Evolutionary conservation across 2,797 vertebrate genomes (phyloP), one percentile per base, ranked within the genome.

Genomic region (Pogonophryne albipinna): DNA sequence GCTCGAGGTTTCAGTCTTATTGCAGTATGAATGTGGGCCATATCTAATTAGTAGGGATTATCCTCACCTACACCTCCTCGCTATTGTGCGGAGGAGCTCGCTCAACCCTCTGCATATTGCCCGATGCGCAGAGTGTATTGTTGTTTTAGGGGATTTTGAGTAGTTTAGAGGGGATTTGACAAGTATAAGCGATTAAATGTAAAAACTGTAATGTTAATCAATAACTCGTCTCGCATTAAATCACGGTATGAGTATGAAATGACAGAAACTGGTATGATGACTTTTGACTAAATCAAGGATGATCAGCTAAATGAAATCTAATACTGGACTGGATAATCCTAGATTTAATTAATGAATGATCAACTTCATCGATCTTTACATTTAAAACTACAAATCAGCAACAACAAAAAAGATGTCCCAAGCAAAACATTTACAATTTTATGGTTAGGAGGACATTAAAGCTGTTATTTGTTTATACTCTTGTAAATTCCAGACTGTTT

Each of bases 31-130:
- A 88, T 85, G 84, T 57, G 86, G 71, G 67, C 77, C 68, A 92
- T 94, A 87, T 93, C 88, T 92, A 94, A 95, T 95, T 94, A 95
- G 82, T 85, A 42, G 38, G 92, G 94, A 96, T 96, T 94, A 95
- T 95, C 92, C 78, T 92, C 93, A 93, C 90, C 89, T 91, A 58
- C 51, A 57, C 62, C 82, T 53, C 66, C 27, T 19, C 80, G 10
- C 85, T 15, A 82, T 90, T 92, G 91, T 90, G 56, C 20, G 49
- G 23, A 49, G 56, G 69, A 47, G 86, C 61, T 80, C 75, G 63
- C 80, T 74, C 87, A 42, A 52, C 71, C 57, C 12, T 10, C 74
- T 13, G 4, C 1, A 83, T 23, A 91, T 93, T 94, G 92, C 92
- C 66, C 71, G 3, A 53, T 1, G 56, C 59, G 72, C 83, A 80